A percentile compares a stretch with the other conserved stretches of the same genome.
Evolutionary conservation across 2,888 invertebrate genomes (phyloP).

Genomic region (Cheilosia urbana): DNA sequence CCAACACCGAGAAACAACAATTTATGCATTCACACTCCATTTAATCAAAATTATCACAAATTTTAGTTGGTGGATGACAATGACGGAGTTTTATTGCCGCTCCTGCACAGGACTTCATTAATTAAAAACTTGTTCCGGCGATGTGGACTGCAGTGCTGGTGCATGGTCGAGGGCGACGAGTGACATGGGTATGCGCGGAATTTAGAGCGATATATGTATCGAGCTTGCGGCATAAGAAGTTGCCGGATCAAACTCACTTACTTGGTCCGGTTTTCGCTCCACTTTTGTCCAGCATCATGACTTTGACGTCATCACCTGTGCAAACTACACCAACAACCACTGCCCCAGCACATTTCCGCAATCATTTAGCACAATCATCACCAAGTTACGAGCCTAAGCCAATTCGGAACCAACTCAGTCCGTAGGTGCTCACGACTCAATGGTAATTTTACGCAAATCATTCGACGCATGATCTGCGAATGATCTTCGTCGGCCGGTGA

Average conservation of each 20-base stretch:
- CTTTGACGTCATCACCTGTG: too few species aligned
- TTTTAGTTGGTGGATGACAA: constrained; percentile 60
- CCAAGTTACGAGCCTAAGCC: background rate
- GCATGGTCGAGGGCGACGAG: background rate
- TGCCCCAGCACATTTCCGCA: constrained; percentile 2
- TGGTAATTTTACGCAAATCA: constrained; percentile 69
- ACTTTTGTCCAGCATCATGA: too few species aligned
- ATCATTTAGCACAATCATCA: constrained; percentile 46
- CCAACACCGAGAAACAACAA: constrained; percentile 53
- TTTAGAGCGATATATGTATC: too few species aligned
- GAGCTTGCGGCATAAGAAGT: too few species aligned
- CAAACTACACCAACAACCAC: background rate
- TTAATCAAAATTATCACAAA: constrained; percentile 73
- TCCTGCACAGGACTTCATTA: constrained; percentile 29
- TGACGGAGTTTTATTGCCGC: constrained; percentile 64
- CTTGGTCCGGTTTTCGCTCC: too few species aligned
- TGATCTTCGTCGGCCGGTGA: constrained; percentile 60
- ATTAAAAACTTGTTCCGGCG: constrained; percentile 55
- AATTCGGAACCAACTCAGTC: constrained; percentile 7
- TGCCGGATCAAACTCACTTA: too few species aligned
- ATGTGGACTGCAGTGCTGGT: background rate
- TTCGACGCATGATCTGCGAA: constrained; percentile 60
- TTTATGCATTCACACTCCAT: constrained; percentile 74
- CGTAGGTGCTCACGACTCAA: background rate
- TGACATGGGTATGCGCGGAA: too few species aligned